Base-by-base conservation (phyloP, 2,888 invertebrate genomes). In the Rotaria socialis region DNA sequence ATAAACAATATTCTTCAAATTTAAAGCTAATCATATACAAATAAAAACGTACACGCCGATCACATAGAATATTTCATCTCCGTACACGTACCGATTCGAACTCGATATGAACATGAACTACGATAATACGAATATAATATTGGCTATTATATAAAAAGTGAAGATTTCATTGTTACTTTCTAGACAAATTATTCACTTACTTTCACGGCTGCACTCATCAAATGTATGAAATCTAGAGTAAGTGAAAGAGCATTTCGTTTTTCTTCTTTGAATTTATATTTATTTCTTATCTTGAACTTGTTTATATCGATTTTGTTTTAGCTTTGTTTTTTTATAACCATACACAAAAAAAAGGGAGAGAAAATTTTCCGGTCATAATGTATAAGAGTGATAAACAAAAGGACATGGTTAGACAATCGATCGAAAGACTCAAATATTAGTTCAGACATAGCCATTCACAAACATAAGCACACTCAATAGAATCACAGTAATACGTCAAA, bases 361-460 rank as follows among this genome's bases (percentile, higher is more conserved):
- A 16, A 5, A 11, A 35, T 1, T 16, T 27, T 27, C 10, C n/a
- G 35, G 27, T 35, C n/a, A 5, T n/a, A 35, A 35, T 67, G 35
- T 35, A 35, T 67, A 27, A 67, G 67, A 67, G 35, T 67, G 35
- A 67, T 67, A 67, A 35, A 67, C 67, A 67, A 67, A 16, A 50
- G 14, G 50, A 50, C 5, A 50, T 50, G 8, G 19, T 35, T 35
- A 14, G 67, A 67, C 2, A n/a, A 67, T 16, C 4, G 35, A 35
- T 35, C 67, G 67, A 67, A 67, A 67, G 67, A 35, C 67, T 67
- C 35, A 19, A 35, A 35, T 67, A 67, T 67, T 67, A 67, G 67
- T 67, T 67, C 67, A 35, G 27, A 27, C 11, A 67, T 35, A 67
- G 8, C 14, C 5, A 50, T 11, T 8, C 50, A 35, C 60, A 60